These are phyloP conservation scores for Ophiodon elongatus DNA, from an alignment of 2,113 vertebrate species.

Conservation along the genomic window DNA sequence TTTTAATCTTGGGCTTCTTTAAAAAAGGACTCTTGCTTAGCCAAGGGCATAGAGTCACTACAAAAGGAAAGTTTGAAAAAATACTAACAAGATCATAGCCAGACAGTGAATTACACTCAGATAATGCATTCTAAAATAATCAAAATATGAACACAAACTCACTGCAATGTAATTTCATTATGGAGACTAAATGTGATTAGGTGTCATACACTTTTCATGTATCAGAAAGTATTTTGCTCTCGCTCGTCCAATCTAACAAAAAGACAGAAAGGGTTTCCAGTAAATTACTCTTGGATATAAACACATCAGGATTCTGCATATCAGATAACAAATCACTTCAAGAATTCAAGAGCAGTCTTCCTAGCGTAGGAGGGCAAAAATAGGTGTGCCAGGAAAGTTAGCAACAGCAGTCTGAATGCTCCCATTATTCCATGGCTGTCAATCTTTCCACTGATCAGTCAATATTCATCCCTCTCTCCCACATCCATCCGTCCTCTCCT, in stretches of 20 bases:
- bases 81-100: conserved; percentile 77
- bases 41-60: conserved; percentile 71
- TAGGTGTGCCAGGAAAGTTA: conserved; percentile 74
- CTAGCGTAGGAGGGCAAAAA: conserved; percentile 77
- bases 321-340: conserved; percentile 74
- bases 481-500: conserved; percentile 79
- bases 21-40: conserved; percentile 58
- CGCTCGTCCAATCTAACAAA: conserved; percentile 78
- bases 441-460: conserved; percentile 81
- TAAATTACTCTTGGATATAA: conserved; percentile 80
- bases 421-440: conserved; percentile 78
- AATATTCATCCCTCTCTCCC: conserved; percentile 77
- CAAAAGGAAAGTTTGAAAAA: conserved; percentile 58
- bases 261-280: conserved; percentile 75
- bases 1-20: conserved; percentile 70
- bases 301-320: conserved; percentile 78
- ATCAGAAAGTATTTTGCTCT: conserved; percentile 72
- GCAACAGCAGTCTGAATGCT: conserved; percentile 69
- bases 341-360: conserved; percentile 68
- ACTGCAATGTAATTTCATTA: conserved; percentile 80
- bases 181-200: conserved; percentile 78
- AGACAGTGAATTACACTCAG: conserved; percentile 77
- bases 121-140: conserved; percentile 84
- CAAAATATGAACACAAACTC: conserved; percentile 81
- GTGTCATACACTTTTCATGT: conserved; percentile 78